A percentile compares a stretch with the other conserved stretches of the same genome.
Evolutionary conservation across 2,797 vertebrate species (phyloP).

Genomic region (Eospalax fontanierii): DNA sequence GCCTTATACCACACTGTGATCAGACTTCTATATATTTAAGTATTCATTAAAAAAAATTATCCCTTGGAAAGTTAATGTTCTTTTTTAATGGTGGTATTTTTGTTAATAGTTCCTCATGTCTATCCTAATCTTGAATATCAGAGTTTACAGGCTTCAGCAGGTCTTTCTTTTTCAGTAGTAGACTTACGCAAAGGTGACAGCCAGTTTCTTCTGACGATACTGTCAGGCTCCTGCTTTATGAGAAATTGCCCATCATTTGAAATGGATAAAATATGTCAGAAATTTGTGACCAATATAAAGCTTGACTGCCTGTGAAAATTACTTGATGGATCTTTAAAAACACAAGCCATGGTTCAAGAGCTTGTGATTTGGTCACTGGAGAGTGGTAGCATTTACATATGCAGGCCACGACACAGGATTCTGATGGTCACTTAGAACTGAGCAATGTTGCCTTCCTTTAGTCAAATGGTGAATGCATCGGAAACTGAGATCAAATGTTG

Average conservation of each 20-base stretch:
- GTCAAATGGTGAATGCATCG: not conserved
- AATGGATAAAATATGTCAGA: not conserved
- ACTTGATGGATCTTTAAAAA: not conserved
- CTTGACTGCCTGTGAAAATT: constrained; percentile 11
- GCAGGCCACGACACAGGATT: not conserved
- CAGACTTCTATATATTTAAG: constrained; percentile 14
- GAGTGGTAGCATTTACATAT: not conserved
- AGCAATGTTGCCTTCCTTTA: not conserved
- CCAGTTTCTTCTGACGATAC: not conserved
- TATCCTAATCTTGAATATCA: constrained; percentile 48
- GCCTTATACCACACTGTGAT: not conserved
- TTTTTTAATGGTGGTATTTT: constrained; percentile 41
- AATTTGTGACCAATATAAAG: not conserved
- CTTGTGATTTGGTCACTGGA: not conserved
- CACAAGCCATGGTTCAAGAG: not conserved
- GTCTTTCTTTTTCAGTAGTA: not conserved
- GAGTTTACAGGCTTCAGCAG: not conserved
- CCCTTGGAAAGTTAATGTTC: not conserved
- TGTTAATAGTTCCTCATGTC: not conserved
- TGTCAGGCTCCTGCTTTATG: constrained; percentile 34
- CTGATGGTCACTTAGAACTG: not conserved
- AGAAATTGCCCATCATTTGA: constrained; percentile 33
- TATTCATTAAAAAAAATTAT: too few species aligned
- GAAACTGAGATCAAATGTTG: constrained; percentile 37
- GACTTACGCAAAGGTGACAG: not conserved